Evolutionary conservation across 2,113 vertebrate genomes (phyloP).

Genomic region (Sander vitreus): DNA sequence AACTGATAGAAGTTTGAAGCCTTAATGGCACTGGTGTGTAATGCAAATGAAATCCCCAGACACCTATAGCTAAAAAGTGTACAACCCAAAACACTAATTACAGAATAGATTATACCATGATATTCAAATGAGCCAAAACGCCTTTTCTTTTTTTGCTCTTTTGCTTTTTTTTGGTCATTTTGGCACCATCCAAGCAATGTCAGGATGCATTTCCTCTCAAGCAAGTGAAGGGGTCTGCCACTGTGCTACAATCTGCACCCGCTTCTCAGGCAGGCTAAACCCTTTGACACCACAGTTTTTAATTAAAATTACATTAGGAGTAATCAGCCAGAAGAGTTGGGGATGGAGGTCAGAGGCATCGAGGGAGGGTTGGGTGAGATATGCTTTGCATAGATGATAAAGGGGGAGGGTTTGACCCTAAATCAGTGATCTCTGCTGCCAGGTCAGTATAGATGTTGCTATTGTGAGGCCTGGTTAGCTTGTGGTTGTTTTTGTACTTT

Average conservation of each 20-base stretch:
- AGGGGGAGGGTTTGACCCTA: neutral
- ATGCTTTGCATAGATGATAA: constrained; percentile 11
- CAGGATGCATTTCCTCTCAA: constrained; percentile 98
- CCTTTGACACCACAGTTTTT: constrained; percentile 99
- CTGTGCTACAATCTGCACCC: constrained; percentile 98
- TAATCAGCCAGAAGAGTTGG: constrained; percentile 99
- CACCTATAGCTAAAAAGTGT: neutral
- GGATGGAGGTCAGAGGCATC: constrained; percentile 66
- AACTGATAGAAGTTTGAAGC: neutral
- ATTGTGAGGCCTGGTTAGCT: neutral
- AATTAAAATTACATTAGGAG: constrained; percentile 99
- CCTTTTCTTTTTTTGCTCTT: constrained; percentile 69
- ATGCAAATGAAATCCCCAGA: neutral
- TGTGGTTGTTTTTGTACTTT: neutral
- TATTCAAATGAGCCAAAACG: constrained; percentile 33
- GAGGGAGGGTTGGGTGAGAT: constrained; percentile 44
- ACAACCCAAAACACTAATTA: neutral
- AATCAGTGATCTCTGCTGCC: constrained; percentile 28
- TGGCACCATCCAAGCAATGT: constrained; percentile 83
- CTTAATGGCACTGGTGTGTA: neutral
- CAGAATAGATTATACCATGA: neutral
- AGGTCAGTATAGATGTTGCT: neutral
- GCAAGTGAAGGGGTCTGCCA: constrained; percentile 96
- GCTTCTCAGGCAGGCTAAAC: constrained; percentile 98
- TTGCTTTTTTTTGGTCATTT: constrained; percentile 30